Conservation (phyloP, 2,888 invertebrate genomes). For the Sinopyrophorus schimmeli region DNA sequence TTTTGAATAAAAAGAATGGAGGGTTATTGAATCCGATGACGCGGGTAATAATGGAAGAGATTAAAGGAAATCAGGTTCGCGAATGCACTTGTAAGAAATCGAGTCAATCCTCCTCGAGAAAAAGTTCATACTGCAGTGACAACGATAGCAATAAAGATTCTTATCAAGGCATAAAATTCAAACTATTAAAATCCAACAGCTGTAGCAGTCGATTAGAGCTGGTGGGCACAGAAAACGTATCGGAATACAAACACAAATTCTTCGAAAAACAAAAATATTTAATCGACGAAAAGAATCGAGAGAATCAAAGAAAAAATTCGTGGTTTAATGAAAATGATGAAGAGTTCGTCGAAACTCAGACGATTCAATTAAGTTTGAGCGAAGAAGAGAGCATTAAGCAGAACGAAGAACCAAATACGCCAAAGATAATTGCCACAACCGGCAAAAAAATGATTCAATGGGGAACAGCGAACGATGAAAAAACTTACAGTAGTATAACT, state of each 20-base stretch:
- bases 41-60: constrained; percentile 74
- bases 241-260: constrained; percentile 41
- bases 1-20: constrained; percentile 69
- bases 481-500: constrained; percentile 37
- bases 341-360: constrained; percentile 18
- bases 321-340: constrained; percentile 34
- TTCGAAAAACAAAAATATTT: constrained; percentile 41
- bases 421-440: constrained; percentile 56
- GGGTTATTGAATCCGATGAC: constrained; percentile 59
- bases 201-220: constrained; percentile 82
- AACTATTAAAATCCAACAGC: constrained; percentile 82
- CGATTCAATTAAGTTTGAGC: constrained; percentile 11
- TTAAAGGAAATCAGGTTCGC: constrained; percentile 56
- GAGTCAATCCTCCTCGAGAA: background rate
- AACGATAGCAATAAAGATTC: constrained; percentile 40
- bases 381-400: constrained; percentile 22
- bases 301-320: constrained; percentile 60
- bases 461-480: constrained; percentile 36
- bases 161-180: constrained; percentile 74
- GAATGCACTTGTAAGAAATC: constrained; percentile 44
- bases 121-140: constrained; percentile 13
- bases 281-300: constrained; percentile 63
- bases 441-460: constrained; percentile 35
- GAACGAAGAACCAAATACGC: constrained; percentile 40
- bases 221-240: constrained; percentile 67